Evolutionary conservation across 2,113 vertebrate genomes (phyloP), one percentile per base, ranked within the genome.

Genomic region (Phoenicopterus ruber): DNA sequence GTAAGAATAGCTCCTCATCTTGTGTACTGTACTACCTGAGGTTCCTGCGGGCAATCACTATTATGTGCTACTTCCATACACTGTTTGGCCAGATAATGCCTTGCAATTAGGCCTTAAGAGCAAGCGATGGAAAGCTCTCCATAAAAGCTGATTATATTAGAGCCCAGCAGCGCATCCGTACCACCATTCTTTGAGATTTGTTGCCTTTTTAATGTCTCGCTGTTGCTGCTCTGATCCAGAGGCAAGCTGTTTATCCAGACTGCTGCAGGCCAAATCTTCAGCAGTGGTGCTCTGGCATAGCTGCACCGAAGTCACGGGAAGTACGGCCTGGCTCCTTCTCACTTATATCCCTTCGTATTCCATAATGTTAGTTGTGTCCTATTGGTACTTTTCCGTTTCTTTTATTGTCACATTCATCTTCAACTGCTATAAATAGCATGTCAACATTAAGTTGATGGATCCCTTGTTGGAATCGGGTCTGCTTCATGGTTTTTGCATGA

Each of bases 81-180:
- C 57, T 79, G 83, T 95, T 96, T 96, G 93, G 89, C 66, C 73
- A 90, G 91, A 90, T 93, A 96, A 95, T 94, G 83, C 77, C 91
- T 89, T 85, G 69, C 86, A 95, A 96, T 96, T 96, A 97, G 91
- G 66, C 46, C 81, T 89, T 77, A 80, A 95, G 81, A 95, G 88
- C 70, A 73, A 91, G 74, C 49, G 0, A 73, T 66, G 83, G 94
- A 94, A 94, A 97, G 66, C 81, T 95, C 81, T 94, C 38, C 55
- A 40, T 95, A 94, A 95, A 95, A 96, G 74, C 73, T 85, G 81
- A 57, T 88, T 67, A 89, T 82, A 78, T 82, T 65, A 84, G 78
- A 88, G 70, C 84, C 74, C 38, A 87, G 66, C 49, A 96, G 66
- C 6, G 9, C 50, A 73, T 80, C 58, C 6, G 3, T 38, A 55